Evolutionary conservation across 2,888 invertebrate species (phyloP).

Genomic region (Camptogramma bilineatum): DNA sequence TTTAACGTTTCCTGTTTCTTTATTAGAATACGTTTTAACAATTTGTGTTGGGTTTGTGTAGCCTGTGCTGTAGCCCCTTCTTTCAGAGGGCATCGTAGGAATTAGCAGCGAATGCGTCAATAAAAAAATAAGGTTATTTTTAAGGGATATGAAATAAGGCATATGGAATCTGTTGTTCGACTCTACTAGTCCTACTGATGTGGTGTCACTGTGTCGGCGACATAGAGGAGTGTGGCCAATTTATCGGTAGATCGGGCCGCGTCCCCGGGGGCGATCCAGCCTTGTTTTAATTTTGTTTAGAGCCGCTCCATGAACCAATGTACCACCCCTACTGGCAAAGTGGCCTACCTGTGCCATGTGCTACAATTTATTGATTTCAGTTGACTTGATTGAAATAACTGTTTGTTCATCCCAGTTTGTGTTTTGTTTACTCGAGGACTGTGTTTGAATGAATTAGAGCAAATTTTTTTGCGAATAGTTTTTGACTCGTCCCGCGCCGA

Average conservation of each 20-base stretch:
- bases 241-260: constrained; percentile 57
- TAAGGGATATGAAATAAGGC: no score
- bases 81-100: no score
- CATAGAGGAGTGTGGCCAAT: constrained; percentile 44
- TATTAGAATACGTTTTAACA: no score
- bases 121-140: no score
- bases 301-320: constrained; percentile 52
- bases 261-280: constrained; percentile 52
- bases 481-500: no score
- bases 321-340: constrained; percentile 45
- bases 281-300: constrained; percentile 57
- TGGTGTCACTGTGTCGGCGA: constrained; percentile 13
- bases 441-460: background rate
- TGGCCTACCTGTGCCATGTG: constrained; percentile 30
- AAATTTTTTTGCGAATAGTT: no score
- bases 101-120: no score
- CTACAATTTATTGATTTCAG: constrained; percentile 24
- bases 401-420: constrained; percentile 1
- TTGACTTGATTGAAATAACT: constrained; percentile 11
- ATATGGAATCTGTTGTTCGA: no score
- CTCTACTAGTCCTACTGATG: background rate
- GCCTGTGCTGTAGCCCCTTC: no score
- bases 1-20: no score
- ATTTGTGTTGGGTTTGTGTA: no score
- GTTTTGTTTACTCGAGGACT: background rate